These are phyloP conservation scores for Cancer borealis DNA, from an alignment of 2,888 invertebrate species.

Conservation along the genomic window DNA sequence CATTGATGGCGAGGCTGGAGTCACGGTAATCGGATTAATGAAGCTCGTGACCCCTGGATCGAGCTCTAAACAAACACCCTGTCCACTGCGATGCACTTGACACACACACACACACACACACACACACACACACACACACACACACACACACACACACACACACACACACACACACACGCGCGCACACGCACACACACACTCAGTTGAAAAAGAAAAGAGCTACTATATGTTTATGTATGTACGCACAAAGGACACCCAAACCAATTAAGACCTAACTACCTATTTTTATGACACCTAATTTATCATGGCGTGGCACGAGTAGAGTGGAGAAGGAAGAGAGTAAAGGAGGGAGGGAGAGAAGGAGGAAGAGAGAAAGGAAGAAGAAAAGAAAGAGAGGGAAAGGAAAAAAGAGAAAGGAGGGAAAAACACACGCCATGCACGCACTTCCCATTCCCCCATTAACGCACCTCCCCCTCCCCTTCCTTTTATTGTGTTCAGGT, in stretches of 20 bases:
- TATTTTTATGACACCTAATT: not conserved
- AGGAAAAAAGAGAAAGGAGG: not conserved
- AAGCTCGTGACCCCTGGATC: not conserved
- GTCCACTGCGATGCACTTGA: not conserved
- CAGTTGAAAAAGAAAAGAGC: not conserved
- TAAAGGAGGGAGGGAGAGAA: not conserved
- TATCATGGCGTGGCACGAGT: not conserved
- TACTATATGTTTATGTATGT: not conserved
- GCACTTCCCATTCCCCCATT: constrained; percentile 11
- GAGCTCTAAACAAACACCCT: not conserved
- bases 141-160: not conserved
- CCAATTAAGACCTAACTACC: not conserved
- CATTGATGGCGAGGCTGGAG: not conserved
- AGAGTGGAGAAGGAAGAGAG: not conserved
- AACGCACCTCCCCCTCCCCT: not conserved
- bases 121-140: not conserved
- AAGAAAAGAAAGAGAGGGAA: not conserved
- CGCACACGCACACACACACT: not conserved
- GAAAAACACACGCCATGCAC: not conserved
- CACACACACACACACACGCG: not conserved
- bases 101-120: not conserved
- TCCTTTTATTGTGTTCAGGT: not conserved
- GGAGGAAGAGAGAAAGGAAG: not conserved
- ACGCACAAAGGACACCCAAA: not conserved
- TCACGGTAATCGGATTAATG: constrained; percentile 31